phyloP scores from a whole-genome alignment of 2,797 vertebrate genomes.

The Eulemur mongoz region DNA sequence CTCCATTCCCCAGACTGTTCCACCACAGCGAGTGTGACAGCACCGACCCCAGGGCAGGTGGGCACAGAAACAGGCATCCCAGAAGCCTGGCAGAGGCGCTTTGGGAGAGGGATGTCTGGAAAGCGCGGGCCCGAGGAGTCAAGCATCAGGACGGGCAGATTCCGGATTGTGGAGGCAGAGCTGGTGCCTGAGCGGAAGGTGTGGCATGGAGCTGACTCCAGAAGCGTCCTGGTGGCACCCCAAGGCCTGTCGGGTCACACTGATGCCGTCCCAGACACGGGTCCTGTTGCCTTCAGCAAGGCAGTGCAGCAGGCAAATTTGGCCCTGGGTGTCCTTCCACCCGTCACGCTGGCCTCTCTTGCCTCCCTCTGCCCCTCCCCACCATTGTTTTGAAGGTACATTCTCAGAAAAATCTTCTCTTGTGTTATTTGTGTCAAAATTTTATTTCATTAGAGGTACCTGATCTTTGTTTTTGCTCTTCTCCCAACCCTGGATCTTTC shows the following conservation, averaged over 20 bases:
- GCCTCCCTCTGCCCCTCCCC: background rate
- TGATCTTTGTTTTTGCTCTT: background rate
- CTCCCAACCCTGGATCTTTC: background rate
- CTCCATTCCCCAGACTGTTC: background rate
- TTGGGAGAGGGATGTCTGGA: background rate
- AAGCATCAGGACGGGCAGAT: background rate
- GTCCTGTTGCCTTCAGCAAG: background rate
- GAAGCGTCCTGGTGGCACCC: background rate
- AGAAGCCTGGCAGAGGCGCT: background rate
- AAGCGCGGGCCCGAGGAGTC: background rate
- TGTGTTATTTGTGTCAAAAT: background rate
- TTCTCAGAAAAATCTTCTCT: background rate
- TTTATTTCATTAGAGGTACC: background rate
- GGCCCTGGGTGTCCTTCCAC: background rate
- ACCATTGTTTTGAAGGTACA: background rate
- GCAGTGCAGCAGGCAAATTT: background rate
- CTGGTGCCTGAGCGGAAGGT: rapidly evolving
- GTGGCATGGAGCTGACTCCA: rapidly evolving
- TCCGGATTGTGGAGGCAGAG: background rate
- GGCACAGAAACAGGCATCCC: background rate
- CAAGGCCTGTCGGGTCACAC: background rate
- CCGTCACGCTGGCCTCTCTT: rapidly evolving
- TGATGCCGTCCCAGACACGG: background rate
- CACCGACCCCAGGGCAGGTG: background rate
- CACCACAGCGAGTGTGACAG: background rate